Conservation (phyloP, 2,797 vertebrate species). For the Pseudochaenichthys georgianus region DNA sequence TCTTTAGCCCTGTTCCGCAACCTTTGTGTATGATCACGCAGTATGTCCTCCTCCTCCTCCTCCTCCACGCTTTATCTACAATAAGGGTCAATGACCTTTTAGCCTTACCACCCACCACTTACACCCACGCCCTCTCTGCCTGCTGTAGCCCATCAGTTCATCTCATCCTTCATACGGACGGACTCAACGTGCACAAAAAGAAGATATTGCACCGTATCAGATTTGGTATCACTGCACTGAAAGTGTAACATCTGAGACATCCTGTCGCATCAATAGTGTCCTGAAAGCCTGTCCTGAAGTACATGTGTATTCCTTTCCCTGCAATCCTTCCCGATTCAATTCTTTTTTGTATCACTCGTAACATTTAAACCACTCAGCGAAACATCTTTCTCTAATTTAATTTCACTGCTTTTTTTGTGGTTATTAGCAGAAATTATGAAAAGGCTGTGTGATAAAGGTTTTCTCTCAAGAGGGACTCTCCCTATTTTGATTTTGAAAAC, state of each 20-base stretch:
- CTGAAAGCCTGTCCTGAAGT: conserved; percentile 39
- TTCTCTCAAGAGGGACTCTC: conserved; percentile 37
- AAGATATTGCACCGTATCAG: conserved; percentile 45
- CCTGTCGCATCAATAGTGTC: conserved; percentile 55
- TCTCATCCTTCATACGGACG: conserved; percentile 29
- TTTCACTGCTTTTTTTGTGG: conserved; percentile 12
- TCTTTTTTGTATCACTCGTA: neutral
- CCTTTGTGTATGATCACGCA: conserved; percentile 57
- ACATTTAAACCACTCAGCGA: conserved; percentile 15
- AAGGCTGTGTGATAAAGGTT: conserved; percentile 33
- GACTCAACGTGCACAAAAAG: conserved; percentile 26
- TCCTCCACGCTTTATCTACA: conserved; percentile 76
- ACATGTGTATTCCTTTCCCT: conserved; percentile 17
- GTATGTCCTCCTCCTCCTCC: conserved; percentile 67
- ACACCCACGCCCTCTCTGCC: conserved; percentile 68
- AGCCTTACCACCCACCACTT: conserved; percentile 70
- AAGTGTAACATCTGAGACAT: conserved; percentile 68
- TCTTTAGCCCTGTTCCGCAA: conserved; percentile 57
- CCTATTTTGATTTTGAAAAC: conserved; percentile 48
- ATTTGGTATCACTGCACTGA: conserved; percentile 58
- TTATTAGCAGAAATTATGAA: conserved; percentile 37
- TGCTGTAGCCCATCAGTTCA: conserved; percentile 35
- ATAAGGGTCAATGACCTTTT: conserved; percentile 71
- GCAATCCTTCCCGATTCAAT: neutral
- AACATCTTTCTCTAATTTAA: conserved; percentile 40